Conservation (phyloP, 2,113 vertebrate genomes). For the Zingel zingel region DNA sequence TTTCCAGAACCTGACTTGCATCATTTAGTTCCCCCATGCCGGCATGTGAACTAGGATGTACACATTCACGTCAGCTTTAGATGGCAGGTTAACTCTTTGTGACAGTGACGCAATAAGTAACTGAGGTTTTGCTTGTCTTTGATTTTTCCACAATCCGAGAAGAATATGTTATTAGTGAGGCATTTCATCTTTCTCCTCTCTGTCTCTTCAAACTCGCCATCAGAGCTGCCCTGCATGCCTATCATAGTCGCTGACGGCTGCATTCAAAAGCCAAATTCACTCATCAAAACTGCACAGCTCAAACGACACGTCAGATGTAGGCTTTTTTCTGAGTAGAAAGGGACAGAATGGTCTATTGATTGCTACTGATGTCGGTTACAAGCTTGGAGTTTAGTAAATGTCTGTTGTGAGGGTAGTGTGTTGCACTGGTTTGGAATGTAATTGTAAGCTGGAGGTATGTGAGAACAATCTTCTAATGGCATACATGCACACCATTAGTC, state of each 20-base stretch:
- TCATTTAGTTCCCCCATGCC: conserved; percentile 4
- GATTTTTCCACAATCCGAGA: conserved; percentile 5
- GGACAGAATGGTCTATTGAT: conserved; percentile 59
- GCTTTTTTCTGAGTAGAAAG: conserved; percentile 57
- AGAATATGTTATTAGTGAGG: conserved; percentile 34
- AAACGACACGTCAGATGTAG: conserved; percentile 54
- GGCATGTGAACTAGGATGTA: not conserved
- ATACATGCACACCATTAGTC: not conserved
- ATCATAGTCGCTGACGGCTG: conserved; percentile 47
- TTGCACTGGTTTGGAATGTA: not conserved
- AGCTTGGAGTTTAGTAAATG: conserved; percentile 20
- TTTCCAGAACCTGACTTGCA: conserved; percentile 5
- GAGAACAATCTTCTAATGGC: not conserved
- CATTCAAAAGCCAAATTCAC: conserved; percentile 54
- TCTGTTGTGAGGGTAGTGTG: conserved; percentile 21
- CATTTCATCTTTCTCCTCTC: conserved; percentile 56
- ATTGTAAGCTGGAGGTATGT: not conserved
- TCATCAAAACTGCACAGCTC: conserved; percentile 52
- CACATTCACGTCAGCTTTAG: conserved; percentile 9
- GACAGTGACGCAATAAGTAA: conserved; percentile 14
- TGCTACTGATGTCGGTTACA: conserved; percentile 28
- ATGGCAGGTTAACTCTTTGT: conserved; percentile 23
- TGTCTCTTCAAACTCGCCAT: conserved; percentile 42
- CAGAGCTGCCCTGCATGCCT: conserved; percentile 32
- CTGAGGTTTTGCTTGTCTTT: conserved; percentile 22